phyloP scores from a whole-genome alignment of 2,797 vertebrate species.

The Peromyscus aztecus region DNA sequence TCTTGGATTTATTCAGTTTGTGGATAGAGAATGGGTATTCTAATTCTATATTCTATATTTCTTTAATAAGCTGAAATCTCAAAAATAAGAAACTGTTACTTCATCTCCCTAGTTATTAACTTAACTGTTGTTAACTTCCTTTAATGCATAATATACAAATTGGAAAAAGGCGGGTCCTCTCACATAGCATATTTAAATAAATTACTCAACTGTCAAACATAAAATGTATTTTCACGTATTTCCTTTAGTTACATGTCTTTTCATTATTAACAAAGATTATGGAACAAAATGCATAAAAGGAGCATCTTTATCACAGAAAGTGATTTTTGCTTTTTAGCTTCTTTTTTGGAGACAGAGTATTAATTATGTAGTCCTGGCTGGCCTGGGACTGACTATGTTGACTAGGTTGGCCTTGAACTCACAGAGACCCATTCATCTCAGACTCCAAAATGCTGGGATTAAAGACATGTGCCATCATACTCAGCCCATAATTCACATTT shows the following conservation, averaged over 20 bases:
- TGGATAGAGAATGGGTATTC: neutral
- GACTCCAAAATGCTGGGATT: neutral
- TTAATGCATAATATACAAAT: neutral
- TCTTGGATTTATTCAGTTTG: neutral
- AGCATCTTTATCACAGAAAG: neutral
- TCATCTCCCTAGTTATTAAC: neutral
- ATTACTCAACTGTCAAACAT: neutral
- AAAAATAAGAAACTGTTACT: neutral
- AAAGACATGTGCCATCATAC: neutral
- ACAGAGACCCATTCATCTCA: neutral
- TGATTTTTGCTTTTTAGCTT: neutral
- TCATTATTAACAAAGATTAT: neutral
- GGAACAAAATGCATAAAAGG: neutral
- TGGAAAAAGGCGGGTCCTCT: neutral
- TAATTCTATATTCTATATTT: neutral
- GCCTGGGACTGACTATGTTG: neutral
- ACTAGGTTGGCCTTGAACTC: neutral
- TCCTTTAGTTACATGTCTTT: neutral
- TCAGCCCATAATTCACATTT: neutral
- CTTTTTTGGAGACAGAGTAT: neutral
- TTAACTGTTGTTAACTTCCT: neutral
- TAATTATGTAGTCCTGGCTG: neutral
- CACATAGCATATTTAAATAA: neutral
- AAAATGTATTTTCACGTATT: neutral
- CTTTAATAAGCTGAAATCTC: neutral